Percentiles rank a stretch among this genome's conserved stretches.
Evolutionary conservation across 2,797 vertebrate species (phyloP).

Genomic region (Acrossocheilus wenchowensis): DNA sequence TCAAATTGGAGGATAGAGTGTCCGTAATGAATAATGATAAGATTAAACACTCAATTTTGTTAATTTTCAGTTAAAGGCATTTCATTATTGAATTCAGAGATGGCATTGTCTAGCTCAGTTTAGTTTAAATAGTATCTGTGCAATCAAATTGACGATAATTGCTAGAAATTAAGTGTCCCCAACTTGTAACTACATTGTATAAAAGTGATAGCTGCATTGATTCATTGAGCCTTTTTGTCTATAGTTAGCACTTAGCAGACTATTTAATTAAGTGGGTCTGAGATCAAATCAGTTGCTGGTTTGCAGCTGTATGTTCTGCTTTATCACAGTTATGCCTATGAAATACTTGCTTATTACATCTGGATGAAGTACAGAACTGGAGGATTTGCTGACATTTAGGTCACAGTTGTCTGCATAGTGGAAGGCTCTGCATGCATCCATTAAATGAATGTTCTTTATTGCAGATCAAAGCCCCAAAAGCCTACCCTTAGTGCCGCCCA

Average conservation of each 20-base stretch:
- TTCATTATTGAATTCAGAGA: too few species aligned
- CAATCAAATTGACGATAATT: too few species aligned
- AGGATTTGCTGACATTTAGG: background rate
- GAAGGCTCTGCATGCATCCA: background rate
- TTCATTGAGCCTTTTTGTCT: background rate
- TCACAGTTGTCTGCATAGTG: background rate
- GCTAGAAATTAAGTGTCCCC: too few species aligned
- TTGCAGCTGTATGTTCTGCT: background rate
- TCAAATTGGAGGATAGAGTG: too few species aligned
- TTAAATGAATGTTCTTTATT: background rate
- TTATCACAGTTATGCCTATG: background rate
- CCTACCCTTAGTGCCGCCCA: background rate
- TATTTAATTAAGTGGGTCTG: background rate
- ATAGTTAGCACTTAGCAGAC: background rate
- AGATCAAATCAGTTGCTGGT: background rate
- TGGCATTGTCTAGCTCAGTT: too few species aligned
- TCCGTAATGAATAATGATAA: too few species aligned
- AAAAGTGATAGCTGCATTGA: background rate
- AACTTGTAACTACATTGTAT: background rate
- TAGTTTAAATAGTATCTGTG: too few species aligned
- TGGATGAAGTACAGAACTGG: background rate
- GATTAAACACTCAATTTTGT: too few species aligned
- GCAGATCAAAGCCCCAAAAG: background rate
- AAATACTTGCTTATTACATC: background rate
- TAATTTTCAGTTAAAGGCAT: too few species aligned